phyloP scores from a whole-genome alignment of 2,888 invertebrate species.

The Arge pagana region DNA sequence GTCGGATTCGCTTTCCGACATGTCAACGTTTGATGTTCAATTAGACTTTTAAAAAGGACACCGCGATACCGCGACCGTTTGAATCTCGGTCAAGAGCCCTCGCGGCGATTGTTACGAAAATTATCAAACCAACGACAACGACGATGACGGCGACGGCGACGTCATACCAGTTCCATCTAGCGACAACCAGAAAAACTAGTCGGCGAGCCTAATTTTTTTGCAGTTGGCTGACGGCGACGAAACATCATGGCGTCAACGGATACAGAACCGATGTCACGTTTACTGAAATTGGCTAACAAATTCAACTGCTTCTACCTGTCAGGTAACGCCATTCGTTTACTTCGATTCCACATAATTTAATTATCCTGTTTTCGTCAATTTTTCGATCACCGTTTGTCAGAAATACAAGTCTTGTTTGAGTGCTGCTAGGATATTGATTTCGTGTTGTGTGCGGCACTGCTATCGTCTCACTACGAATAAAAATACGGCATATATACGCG shows the following conservation, averaged over 20 bases:
- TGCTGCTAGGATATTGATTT: constrained; percentile 49
- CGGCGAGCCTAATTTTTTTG: constrained; percentile 29
- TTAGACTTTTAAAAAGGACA: too few species aligned
- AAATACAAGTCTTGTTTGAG: constrained; percentile 34
- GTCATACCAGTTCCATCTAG: constrained; percentile 17
- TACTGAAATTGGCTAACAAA: constrained; percentile 81
- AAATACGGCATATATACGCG: not conserved
- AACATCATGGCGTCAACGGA: constrained; percentile 57
- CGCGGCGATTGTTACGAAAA: too few species aligned
- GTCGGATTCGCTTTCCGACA: constrained; percentile 47
- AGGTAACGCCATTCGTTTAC: constrained; percentile 63
- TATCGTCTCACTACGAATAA: constrained; percentile 2
- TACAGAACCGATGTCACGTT: constrained; percentile 65
- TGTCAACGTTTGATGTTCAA: constrained; percentile 9
- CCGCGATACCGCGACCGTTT: too few species aligned
- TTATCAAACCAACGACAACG: too few species aligned
- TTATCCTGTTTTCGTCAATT: constrained; percentile 7
- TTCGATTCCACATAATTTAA: not conserved
- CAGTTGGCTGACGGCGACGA: constrained; percentile 43
- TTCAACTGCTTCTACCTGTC: constrained; percentile 89
- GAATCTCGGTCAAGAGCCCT: too few species aligned
- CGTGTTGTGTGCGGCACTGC: constrained; percentile 40
- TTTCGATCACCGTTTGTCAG: constrained; percentile 7
- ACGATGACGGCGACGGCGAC: too few species aligned
- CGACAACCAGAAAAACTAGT: not conserved